Base-by-base conservation (phyloP, 1,140 invertebrate genomes). In the Orius insidiosus region DNA sequence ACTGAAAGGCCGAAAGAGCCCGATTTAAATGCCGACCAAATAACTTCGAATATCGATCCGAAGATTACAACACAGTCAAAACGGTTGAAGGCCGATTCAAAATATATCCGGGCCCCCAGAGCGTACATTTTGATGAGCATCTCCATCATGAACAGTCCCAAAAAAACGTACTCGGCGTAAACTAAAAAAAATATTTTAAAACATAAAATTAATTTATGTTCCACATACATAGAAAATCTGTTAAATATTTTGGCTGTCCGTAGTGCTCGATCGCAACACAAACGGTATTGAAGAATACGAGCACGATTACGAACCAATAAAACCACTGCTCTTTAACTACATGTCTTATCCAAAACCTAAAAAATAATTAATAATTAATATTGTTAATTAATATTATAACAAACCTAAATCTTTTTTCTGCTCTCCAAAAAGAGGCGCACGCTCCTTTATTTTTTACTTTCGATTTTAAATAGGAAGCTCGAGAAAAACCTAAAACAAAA, bases 71-170 rank as follows among this genome's bases (percentile, higher is more conserved):
- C 84, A 75, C 90, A 97, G 72, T 97, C 93, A 70, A 97, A 98
- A 58, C 86, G 80, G 72, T 90, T 98, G 71, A 98, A 98, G 55
- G 93, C 92, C 52, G 94, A 98, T 65, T 96, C 89, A 68, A 98
- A 98, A 70, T 98, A 99, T 54, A 90, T 88, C 50, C 90, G 76
- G 52, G 89, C 82, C 54, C 96, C 95, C 57, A 99, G 74, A 45
- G 94, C 95, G 68, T 99, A 99, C 76, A 99, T 87, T 72, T 98
- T 98, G 59, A 99, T 78, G 61, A 92, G 81, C 94, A 99, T 98
- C 71, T 99, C 96, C 67, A 83, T 79, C 77, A 99, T 88, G 69
- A 99, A 99, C 54, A 99, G 78, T 58, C 85, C 90, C 60, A 99
- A 76, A 71, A 99, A 99, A 58, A 88, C 83, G 71, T 83, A 98